Conservation (phyloP, 1,140 invertebrate genomes). For the Drosophila virilis region DNA sequence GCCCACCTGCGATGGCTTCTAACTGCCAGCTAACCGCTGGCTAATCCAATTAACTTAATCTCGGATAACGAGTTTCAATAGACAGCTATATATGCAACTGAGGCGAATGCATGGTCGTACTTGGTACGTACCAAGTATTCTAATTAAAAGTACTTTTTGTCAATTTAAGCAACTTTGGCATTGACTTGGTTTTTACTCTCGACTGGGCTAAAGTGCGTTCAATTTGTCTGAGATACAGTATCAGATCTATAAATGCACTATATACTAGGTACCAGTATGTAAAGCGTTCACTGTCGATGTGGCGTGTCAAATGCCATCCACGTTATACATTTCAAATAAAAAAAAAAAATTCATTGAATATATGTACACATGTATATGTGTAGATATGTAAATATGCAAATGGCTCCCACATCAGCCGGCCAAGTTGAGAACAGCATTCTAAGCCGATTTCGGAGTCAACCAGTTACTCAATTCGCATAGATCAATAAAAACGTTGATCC, state of each 20-base stretch:
- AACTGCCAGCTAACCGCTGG: constrained; percentile 35
- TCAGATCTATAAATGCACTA: background rate
- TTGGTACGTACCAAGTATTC: constrained; percentile 26
- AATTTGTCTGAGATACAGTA: constrained; percentile 12
- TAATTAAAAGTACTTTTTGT: constrained; percentile 55
- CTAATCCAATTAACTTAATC: constrained; percentile 54
- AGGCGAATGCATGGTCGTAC: constrained; percentile 20
- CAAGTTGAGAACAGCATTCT: constrained; percentile 27
- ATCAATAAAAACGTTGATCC: constrained; percentile 30
- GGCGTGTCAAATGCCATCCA: constrained; percentile 40
- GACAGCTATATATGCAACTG: constrained; percentile 27
- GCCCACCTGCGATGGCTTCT: constrained; percentile 35
- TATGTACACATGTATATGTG: background rate
- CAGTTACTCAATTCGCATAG: constrained; percentile 7
- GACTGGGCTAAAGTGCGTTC: constrained; percentile 34
- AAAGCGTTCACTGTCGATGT: background rate
- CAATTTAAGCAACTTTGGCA: constrained; percentile 32
- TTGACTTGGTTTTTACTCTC: constrained; percentile 29
- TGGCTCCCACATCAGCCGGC: constrained; percentile 42
- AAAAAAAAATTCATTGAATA: constrained; percentile 24
- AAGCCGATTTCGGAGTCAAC: constrained; percentile 27
- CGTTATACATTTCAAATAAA: constrained; percentile 35
- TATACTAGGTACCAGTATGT: background rate
- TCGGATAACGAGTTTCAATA: constrained; percentile 43
- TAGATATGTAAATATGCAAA: constrained; percentile 36